Evolutionary conservation across 2,113 vertebrate genomes (phyloP), one percentile per base, ranked within the genome.

Genomic region (Thryonomys swinderianus): DNA sequence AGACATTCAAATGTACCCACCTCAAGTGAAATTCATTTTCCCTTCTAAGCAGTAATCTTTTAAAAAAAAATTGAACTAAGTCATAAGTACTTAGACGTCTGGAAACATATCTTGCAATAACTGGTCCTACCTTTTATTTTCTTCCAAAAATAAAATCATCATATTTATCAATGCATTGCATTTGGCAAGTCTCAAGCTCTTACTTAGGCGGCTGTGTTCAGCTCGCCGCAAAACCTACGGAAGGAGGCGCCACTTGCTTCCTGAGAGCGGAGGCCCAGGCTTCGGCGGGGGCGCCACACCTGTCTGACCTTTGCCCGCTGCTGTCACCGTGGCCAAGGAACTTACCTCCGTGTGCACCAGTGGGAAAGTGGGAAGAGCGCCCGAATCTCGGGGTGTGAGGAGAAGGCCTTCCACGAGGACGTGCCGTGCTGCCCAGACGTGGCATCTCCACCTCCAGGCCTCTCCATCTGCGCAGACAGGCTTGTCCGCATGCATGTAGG

Each of bases 121-220:
- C 20, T 71, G 10, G 13, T n/a, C 34, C 62, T 53, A 64, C 4
- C 7, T 55, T 48, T 96, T n/a, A 20, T 92, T 59, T 80, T 37
- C 42, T 93, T 74, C 23, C 21, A 30, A 85, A 83, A 86, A 3
- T 73, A 86, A 94, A 90, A 78, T 66, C 5, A 23, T 79, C 34
- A 62, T 57, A 57, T 90, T 61, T 88, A 64, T 92, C 91, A 88
- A 66, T 92, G 42, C 95, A 79, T 93, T 87, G 18, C 57, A 45
- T 17, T 42, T 93, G 86, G 25, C 18, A 84, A 59, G 40, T 88
- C 27, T 74, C 32, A 82, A 80, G 67, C 64, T 86, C 95, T 88
- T 71, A 91, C 40, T 93, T 51, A 66, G 5, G 34, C 80, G 61
- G 18, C 3, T 30, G 79, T 85, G 13, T 73, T 18, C 66, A 89